phyloP scores from a whole-genome alignment of 2,113 vertebrate genomes.

The Suncus etruscus region DNA sequence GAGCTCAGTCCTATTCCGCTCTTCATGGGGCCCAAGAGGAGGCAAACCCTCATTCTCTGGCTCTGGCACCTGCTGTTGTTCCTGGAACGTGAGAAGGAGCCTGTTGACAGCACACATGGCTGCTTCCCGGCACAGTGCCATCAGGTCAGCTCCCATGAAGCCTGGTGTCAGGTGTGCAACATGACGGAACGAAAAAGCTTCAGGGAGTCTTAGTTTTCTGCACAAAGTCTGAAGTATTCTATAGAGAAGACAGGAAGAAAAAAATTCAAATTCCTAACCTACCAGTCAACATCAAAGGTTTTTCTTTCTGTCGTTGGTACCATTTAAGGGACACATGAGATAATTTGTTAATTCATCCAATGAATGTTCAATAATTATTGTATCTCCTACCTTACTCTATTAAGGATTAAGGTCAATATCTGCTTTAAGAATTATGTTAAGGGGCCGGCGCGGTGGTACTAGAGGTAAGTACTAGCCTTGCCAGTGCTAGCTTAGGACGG shows the following conservation, averaged over 20 bases:
- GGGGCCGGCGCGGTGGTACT: too few species aligned
- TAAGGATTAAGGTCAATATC: too few species aligned
- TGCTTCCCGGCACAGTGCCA: conserved; percentile 96
- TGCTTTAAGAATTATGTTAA: too few species aligned
- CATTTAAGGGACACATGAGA: neutral
- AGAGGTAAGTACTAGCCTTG: too few species aligned
- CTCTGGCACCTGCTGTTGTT: neutral
- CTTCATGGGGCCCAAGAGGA: neutral
- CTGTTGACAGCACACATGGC: conserved; percentile 93
- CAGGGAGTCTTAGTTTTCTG: conserved; percentile 92
- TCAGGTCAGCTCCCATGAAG: conserved; percentile 96
- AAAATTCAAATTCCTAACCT: conserved; percentile 6
- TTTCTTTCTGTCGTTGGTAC: neutral
- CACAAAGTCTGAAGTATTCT: conserved; percentile 97
- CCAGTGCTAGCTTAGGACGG: too few species aligned
- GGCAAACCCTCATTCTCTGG: rapidly evolving
- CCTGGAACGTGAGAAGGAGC: conserved; percentile 85
- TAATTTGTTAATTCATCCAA: neutral
- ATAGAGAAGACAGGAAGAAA: neutral
- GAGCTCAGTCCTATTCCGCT: neutral
- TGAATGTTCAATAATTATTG: neutral
- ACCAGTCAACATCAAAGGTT: neutral
- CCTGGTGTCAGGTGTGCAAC: conserved; percentile 95
- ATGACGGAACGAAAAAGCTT: conserved; percentile 89
- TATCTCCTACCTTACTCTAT: neutral